Conservation (phyloP, 2,113 vertebrate genomes). For the Larimichthys crocea region DNA sequence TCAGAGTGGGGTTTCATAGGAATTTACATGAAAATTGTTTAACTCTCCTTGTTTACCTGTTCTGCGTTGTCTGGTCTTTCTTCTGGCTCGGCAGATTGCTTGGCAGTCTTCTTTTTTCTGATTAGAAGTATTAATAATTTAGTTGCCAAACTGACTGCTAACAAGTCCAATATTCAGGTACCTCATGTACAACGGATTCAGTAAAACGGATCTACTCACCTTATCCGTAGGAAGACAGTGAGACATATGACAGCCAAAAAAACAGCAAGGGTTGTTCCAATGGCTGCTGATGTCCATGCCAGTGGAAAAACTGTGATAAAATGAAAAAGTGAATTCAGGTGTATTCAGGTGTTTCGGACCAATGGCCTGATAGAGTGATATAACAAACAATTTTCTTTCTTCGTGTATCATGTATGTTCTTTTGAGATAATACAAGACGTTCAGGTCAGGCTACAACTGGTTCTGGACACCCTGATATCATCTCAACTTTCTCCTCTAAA, state of each 20-base stretch:
- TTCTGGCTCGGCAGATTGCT: neutral
- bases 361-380: neutral
- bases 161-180: neutral
- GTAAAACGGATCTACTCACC: neutral
- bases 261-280: neutral
- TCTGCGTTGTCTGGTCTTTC: neutral
- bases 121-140: neutral
- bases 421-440: too few relatives aligned
- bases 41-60: constrained; percentile 17
- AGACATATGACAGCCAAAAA: neutral
- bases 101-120: constrained; percentile 7
- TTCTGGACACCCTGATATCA: neutral
- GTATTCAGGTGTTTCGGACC: neutral
- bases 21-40: neutral
- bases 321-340: neutral
- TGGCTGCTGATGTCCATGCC: neutral
- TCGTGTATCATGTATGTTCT: too few relatives aligned
- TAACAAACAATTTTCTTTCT: too few relatives aligned
- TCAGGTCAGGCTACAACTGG: too few relatives aligned
- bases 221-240: neutral
- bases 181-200: neutral
- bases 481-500: neutral
- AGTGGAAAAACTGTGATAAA: neutral
- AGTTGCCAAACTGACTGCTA: neutral
- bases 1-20: too few relatives aligned